Base-by-base conservation (phyloP, 2,888 invertebrate species). In the Deladenus siricidicola region DNA sequence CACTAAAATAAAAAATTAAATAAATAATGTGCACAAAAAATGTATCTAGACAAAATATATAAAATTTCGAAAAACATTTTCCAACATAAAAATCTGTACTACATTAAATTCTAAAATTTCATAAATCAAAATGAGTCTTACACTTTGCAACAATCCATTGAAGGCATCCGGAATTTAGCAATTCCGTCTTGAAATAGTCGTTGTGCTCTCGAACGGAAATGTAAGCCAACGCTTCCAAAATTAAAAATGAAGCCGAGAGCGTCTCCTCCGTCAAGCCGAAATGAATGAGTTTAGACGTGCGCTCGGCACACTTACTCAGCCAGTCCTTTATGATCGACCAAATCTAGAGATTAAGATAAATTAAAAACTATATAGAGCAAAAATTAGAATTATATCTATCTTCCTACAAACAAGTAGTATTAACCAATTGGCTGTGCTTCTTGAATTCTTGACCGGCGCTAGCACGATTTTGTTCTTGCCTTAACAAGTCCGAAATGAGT, bases 191-290 rank as follows among this genome's bases (percentile, higher is more conserved):
- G 21, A 76, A 63, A 23, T 28, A 57, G 1, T 65, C 30, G 29
- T 57, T 69, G 24, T 70, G 67, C 2, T 64, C 65, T 2, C 67
- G 64, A 2, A 67, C 59, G 10, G 67, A 56, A 6, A 74, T 65
- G 60, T 70, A 74, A 6, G 69, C 73, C 2, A 76, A 61, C 3
- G 76, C 65, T 60, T 74, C 76, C 26, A 76, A 61, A 4, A 69
- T 62, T n/a, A 76, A 63, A 24, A 60, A 62, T 3, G 72, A 67
- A 14, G 60, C 39, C 19, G 64, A 54, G 30, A 68, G 44, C 23
- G 56, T 62, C 23, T 49, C 48, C 21, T 65, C 58, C 14, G 58
- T 69, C 19, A 67, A 23, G 28, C 64, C 68, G 50, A 65, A 68
- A 28, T 45, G 53, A 30, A 63, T 64, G 21, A 4, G 29, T 17